Base-by-base conservation (phyloP, 1,140 invertebrate genomes). In the Pseudomyrmex sp. region DNA sequence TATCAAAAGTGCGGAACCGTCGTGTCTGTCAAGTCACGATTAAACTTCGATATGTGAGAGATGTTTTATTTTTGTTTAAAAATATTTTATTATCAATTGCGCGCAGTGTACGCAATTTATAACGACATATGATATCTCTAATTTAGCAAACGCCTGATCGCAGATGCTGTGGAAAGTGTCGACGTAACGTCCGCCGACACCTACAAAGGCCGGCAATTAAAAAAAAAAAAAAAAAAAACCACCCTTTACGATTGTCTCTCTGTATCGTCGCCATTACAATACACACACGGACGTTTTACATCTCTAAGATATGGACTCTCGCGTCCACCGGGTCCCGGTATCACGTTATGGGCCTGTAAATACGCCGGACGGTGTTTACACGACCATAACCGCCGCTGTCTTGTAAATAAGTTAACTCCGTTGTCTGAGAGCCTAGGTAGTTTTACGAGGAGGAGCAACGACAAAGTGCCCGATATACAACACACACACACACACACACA, bases 381-480 rank as follows among this genome's bases (percentile, higher is more conserved):
- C 85, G 88, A 82, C 88, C 68, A 89, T 90, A 90, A 90, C 83
- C 85, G 23, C 58, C 85, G 69, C 50, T 68, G 86, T 87, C 88
- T 89, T 87, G 83, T 90, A 89, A 90, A 89, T 89, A 89, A 89
- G 88, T 89, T 88, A 88, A 88, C 87, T 72, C 68, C 58, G 76
- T 82, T 82, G 79, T 75, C 63, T 59, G 74, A 68, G 85, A 66
- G 83, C 48, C 65, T 72, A 77, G 63, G 77, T 56, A 85, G 84
- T 88, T 89, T 89, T 89, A 89, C 87, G 87, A 89, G 87, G 74
- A 88, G 35, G 5, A 35, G 35, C 63, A 12, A n/a, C 84, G 84
- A 89, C 87, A 88, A 89, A 88, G 86, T 83, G 83, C 69, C 73
- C 77, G 87, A 83, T 88, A 88, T 88, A 88, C 35, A 35, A 35